A percentile compares a stretch with the other conserved stretches of the same genome.
These are phyloP conservation scores for Lytechinus variegatus DNA, from an alignment of 35 echinoderm and acorn worm species.

Conservation along the genomic window DNA sequence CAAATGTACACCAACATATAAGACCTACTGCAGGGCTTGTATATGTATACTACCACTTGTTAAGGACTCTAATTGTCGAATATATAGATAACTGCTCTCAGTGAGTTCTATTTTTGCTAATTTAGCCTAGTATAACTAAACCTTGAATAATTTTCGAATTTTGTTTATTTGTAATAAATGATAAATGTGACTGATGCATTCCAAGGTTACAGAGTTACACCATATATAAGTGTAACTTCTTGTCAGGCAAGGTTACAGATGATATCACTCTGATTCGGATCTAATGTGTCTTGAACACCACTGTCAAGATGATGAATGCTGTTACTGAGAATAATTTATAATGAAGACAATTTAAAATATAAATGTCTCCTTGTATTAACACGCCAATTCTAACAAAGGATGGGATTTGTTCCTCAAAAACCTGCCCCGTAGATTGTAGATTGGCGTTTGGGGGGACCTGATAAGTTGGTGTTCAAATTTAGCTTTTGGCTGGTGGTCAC, in stretches of 20 bases:
- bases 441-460: neutral
- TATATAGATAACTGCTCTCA: no score
- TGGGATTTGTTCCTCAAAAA: constrained; percentile 1
- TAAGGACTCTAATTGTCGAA: no score
- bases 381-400: neutral
- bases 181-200: no score
- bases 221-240: no score
- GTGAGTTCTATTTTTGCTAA: no score
- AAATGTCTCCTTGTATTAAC: neutral
- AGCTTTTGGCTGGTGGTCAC: neutral
- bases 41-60: neutral
- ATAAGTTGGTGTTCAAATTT: neutral
- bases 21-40: neutral
- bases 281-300: neutral
- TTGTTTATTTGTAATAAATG: no score
- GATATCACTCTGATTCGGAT: neutral
- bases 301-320: neutral
- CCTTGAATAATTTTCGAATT: no score
- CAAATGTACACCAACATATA: neutral
- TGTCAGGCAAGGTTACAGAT: neutral
- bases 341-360: neutral
- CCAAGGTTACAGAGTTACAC: no score
- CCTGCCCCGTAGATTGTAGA: neutral
- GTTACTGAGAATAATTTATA: neutral
- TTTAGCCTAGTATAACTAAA: no score